A percentile compares a stretch with the other conserved stretches of the same genome.
These are phyloP conservation scores for Gnathonemus echidnorhynchus DNA, from an alignment of 2,113 vertebrate species.

Conservation along the genomic window DNA sequence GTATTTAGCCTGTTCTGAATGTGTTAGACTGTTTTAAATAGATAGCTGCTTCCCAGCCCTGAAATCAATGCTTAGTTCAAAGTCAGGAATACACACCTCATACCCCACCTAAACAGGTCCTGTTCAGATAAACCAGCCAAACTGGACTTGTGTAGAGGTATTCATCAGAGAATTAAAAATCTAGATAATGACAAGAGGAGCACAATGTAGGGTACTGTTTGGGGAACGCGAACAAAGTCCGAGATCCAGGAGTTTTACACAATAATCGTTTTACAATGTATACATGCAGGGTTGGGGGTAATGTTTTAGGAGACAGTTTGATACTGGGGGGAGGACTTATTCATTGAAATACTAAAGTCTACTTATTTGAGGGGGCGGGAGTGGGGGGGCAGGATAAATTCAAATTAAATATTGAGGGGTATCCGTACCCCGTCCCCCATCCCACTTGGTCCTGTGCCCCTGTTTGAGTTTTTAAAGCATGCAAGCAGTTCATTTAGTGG, in stretches of 20 bases:
- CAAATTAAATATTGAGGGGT: not conserved
- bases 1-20: not conserved
- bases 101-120: not conserved
- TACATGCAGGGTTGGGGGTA: not conserved
- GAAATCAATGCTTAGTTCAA: not conserved
- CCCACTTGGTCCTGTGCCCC: not conserved
- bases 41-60: not conserved
- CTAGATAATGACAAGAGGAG: not conserved
- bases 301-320: not conserved
- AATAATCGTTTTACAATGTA: not conserved
- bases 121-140: not conserved
- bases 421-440: not conserved
- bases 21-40: not conserved
- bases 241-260: not conserved
- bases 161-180: not conserved
- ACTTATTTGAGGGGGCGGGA: not conserved
- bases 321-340: not conserved
- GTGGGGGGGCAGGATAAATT: not conserved
- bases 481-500: not conserved
- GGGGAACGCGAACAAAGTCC: not conserved
- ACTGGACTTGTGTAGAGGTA: not conserved
- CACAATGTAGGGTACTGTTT: not conserved
- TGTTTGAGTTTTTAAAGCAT: not conserved
- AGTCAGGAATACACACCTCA: not conserved
- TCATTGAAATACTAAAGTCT: not conserved